Evolutionary conservation across 1,140 invertebrate genomes (phyloP), one percentile per base, ranked within the genome.

Genomic region (Cotesia vestalis): DNA sequence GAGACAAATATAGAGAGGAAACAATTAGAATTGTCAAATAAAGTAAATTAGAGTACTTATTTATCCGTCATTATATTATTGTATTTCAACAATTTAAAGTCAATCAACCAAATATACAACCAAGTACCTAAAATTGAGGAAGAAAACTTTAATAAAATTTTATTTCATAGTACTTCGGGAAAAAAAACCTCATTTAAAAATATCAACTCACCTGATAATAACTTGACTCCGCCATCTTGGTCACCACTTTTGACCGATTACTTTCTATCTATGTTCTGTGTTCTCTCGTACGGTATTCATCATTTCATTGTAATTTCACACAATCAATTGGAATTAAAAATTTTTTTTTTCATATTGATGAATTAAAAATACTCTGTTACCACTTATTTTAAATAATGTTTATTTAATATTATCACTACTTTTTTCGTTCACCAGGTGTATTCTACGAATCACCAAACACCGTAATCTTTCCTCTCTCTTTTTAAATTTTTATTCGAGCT

Each of bases 171-270:
- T 34, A 53, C 6, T 17, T 55, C 12, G 66, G 71, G 77, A 76
- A 73, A 79, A 71, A 80, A 77, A 75, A 69, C 72, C 74, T 52
- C 75, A 78, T 74, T 77, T 75, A 75, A 76, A 69, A 74, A 76
- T 77, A 76, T 46, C 40, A 73, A 84, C 88, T 88, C 86, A 89
- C 88, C 88, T 89, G 88, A 87, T 89, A 89, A 87, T 88, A 88
- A 80, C 85, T 86, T 70, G 88, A 88, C 82, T 89, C 88, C 84
- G 88, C 88, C 88, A 89, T 89, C 81, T 89, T 89, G 88, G 81
- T 79, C 80, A 78, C 79, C 66, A 66, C 52, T 72, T 38, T 68
- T 76, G 72, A 78, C 77, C 74, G 78, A 80, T 77, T 77, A 81
- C 79, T 84, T 83, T 83, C 83, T 83, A 83, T 81, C 81, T 77